Conservation (phyloP, 2,888 invertebrate genomes). For the Drosophila crucigera region DNA sequence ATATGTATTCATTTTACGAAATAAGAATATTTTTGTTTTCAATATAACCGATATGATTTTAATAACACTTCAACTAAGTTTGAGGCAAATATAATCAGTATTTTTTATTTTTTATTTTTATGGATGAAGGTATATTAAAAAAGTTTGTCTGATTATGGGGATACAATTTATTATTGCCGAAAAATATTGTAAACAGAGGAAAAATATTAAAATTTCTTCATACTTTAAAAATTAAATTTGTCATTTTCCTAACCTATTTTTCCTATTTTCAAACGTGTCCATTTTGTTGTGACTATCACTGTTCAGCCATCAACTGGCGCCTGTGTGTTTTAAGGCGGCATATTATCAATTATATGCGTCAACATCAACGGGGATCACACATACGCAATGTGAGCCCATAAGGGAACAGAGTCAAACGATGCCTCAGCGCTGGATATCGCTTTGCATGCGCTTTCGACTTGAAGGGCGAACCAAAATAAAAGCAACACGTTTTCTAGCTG, state of each 20-base stretch:
- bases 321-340: constrained; percentile 38
- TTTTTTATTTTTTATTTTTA: neutral
- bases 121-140: no score
- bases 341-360: constrained; percentile 59
- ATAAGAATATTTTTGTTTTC: neutral
- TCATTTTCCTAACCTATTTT: neutral
- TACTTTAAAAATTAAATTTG: neutral
- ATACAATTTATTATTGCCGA: neutral
- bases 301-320: constrained; percentile 49
- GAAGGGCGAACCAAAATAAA: constrained; percentile 48
- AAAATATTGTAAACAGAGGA: neutral
- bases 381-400: constrained; percentile 62
- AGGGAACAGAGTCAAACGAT: constrained; percentile 9
- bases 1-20: neutral
- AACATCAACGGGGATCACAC: constrained; percentile 51
- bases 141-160: no score
- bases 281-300: constrained; percentile 26
- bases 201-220: neutral
- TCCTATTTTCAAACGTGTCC: constrained; percentile 1
- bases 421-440: constrained; percentile 4
- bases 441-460: constrained; percentile 31
- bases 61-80: neutral
- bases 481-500: constrained; percentile 64
- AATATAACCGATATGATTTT: neutral
- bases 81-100: neutral